Conservation (phyloP, 2,113 vertebrate species). For the Malurus alboscapulatus region DNA sequence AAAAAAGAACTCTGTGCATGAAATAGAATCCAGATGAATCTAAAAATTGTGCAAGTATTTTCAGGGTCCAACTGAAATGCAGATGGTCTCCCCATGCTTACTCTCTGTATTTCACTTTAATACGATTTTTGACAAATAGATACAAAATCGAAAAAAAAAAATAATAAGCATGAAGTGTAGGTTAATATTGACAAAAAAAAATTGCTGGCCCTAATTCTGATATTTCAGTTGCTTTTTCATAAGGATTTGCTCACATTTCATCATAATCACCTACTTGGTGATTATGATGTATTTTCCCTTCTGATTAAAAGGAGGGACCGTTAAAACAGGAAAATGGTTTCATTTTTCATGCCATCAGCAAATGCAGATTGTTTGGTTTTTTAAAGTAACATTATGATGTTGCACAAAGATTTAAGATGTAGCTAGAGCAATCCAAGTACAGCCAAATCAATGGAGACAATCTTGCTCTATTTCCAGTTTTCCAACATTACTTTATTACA, state of each 20-base stretch:
- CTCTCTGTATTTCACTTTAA: background rate
- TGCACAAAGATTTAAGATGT: slow-evolving; percentile 19
- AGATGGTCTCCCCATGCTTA: background rate
- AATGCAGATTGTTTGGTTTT: slow-evolving; percentile 26
- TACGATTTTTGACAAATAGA: background rate
- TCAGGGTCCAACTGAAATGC: background rate
- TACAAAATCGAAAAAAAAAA: background rate
- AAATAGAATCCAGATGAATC: slow-evolving; percentile 39
- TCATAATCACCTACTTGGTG: background rate
- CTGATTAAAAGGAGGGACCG: slow-evolving; percentile 1
- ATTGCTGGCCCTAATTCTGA: background rate
- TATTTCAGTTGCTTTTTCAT: background rate
- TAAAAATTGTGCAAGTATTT: slow-evolving; percentile 10
- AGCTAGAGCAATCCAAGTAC: background rate
- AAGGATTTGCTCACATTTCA: background rate
- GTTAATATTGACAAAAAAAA: background rate
- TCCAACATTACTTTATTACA: slow-evolving; percentile 42
- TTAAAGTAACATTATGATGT: background rate
- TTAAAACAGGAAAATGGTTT: background rate
- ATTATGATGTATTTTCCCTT: background rate
- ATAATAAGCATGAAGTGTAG: background rate
- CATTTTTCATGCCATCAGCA: background rate
- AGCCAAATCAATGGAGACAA: slow-evolving; percentile 3
- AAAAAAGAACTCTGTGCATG: background rate
- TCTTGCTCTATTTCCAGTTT: slow-evolving; percentile 30